These are phyloP conservation scores for Myiopsitta monachus DNA, from an alignment of 2,113 vertebrate genomes.

Conservation along the genomic window DNA sequence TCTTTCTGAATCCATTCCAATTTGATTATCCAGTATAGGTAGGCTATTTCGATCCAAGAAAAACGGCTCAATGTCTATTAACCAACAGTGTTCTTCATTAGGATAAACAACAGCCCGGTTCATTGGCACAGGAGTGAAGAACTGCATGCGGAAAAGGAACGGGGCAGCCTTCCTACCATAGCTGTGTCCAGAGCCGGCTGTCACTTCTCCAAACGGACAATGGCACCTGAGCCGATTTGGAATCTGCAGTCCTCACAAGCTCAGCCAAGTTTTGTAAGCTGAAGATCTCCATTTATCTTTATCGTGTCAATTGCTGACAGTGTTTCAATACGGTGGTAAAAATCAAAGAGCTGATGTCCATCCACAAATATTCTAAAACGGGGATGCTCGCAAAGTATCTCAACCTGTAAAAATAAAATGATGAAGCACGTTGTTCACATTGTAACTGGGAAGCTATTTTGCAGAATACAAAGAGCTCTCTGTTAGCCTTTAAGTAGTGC, in stretches of 20 bases:
- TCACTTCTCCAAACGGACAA: slow-evolving; percentile 44
- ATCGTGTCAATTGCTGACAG: slow-evolving; percentile 92
- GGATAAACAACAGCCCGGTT: slow-evolving; percentile 45
- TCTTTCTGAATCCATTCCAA: slow-evolving; percentile 64
- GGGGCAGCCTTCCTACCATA: slow-evolving; percentile 56
- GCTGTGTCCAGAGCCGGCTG: slow-evolving; percentile 66
- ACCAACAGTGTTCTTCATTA: slow-evolving; percentile 64
- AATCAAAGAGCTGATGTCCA: slow-evolving; percentile 99
- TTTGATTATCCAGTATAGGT: slow-evolving; percentile 73
- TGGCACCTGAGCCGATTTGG: slow-evolving; percentile 63
- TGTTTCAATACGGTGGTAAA: slow-evolving; percentile 96
- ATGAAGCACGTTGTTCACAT: background rate
- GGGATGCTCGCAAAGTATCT: slow-evolving; percentile 98
- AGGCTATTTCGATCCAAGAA: slow-evolving; percentile 63
- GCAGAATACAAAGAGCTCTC: background rate
- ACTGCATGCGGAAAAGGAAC: slow-evolving; percentile 69
- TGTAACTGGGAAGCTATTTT: background rate
- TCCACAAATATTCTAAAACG: slow-evolving; percentile 98
- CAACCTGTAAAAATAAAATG: slow-evolving; percentile 81
- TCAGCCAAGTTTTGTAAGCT: slow-evolving; percentile 98
- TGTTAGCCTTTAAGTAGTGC: background rate
- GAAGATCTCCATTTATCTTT: slow-evolving; percentile 94
- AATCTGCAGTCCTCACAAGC: slow-evolving; percentile 35
- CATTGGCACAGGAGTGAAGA: slow-evolving; percentile 65
- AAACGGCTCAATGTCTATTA: slow-evolving; percentile 66